Evolutionary conservation across 2,797 vertebrate species (phyloP), one percentile per base, ranked within the genome.

Genomic region (Rhabdomys pumilio): DNA sequence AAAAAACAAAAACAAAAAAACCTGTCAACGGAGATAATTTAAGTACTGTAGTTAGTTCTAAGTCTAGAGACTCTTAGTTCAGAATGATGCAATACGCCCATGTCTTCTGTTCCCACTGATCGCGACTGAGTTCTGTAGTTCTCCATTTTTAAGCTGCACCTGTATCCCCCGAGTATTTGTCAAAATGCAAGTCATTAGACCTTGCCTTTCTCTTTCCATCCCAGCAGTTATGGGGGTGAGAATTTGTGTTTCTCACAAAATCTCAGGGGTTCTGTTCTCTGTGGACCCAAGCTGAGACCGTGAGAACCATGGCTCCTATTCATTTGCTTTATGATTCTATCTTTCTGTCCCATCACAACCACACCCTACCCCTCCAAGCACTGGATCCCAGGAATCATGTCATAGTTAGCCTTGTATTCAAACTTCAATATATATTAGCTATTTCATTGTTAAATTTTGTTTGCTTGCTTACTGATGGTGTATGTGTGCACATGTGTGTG

Each of bases 11-110:
- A n/a, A n/a, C n/a, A 38, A 38, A 38, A 38, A 38, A 38, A 38
- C 38, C 38, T 38, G 31, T 31, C 57, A 55, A 0, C 12, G 24
- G 63, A 14, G 17, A 13, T 12, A 0, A 13, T 17, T 4, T 29
- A 11, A 20, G 1, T 15, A 38, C 22, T 34, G 10, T 3, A 19
- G 20, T n/a, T 26, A 38, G 22, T 3, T 26, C 34, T 75, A 14
- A 57, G 38, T 13, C 79, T 55, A 31, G 73, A 38, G 50, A 61
- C 26, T 19, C 34, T 2, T 38, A 9, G 8, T 10, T 8, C 12
- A 53, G 41, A 29, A 38, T 29, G 11, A 0, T 69, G 67, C 1
- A 1, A 24, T 31, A 4, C 22, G 50, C n/a, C 11, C 6, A 3
- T 22, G 44, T n/a, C 44, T 15, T 22, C 3, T 10, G 85, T 20